A percentile compares a stretch with the other conserved stretches of the same genome.
phyloP scores from a whole-genome alignment of 2,797 vertebrate genomes.

The Nyctibius grandis region DNA sequence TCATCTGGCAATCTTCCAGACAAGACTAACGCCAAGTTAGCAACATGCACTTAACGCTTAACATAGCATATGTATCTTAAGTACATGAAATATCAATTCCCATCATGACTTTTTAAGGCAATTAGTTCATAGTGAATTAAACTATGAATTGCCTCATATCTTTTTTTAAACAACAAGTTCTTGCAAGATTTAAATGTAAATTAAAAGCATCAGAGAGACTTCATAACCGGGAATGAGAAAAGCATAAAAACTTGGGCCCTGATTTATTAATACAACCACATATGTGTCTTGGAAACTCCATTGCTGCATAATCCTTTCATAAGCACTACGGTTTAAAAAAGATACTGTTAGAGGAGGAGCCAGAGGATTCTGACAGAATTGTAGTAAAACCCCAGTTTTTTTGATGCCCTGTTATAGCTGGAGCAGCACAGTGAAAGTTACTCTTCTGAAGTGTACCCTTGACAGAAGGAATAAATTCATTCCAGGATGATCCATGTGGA shows the following conservation, averaged over 20 bases:
- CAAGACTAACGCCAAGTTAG: not conserved
- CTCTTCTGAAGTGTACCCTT: not conserved
- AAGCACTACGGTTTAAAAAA: not conserved
- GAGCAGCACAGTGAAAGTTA: not conserved
- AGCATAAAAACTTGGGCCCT: not conserved
- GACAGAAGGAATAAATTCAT: not conserved
- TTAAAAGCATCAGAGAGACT: not conserved
- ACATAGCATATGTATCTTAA: not conserved
- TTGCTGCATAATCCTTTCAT: not conserved
- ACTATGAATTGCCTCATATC: not conserved
- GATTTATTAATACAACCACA: not conserved
- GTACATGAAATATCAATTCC: not conserved
- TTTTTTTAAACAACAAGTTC: not conserved
- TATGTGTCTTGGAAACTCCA: not conserved
- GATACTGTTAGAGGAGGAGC: not conserved
- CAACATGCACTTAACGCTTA: not conserved
- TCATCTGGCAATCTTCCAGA: not conserved
- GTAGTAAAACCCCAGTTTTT: not conserved
- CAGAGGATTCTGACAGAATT: not conserved
- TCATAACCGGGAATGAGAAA: not conserved
- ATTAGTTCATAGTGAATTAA: not conserved
- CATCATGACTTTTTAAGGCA: not conserved
- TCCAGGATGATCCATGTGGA: not conserved
- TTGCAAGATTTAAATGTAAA: not conserved
- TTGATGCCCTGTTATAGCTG: not conserved